Base-by-base conservation (phyloP, 2,113 vertebrate genomes). In the Dicerorhinus sumatrensis region DNA sequence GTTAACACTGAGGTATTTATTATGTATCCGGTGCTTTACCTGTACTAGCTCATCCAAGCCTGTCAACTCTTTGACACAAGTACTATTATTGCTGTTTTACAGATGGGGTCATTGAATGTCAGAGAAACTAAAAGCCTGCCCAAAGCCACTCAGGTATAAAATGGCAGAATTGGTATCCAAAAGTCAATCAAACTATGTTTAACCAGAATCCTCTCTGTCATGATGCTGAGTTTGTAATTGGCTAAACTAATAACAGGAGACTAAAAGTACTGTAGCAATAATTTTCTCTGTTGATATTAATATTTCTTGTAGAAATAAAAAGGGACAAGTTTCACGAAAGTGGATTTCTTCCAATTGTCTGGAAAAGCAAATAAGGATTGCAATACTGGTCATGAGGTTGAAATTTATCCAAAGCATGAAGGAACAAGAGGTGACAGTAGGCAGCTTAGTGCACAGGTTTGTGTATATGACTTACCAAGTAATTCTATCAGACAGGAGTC, bases 401-500 rank as follows among this genome's bases (percentile, higher is more conserved):
- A 48, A 69, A 70, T 46, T 82, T 81, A 70, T 58, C 42, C 29
- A 16, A 91, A 69, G 70, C 36, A 46, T 14, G 31, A 86, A 92
- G 86, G 58, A 85, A 18, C 23, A 85, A 72, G 84, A 89, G 72
- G 65, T 6, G 4, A 54, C 13, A 8, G 56, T 73, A 16, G 69
- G 23, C 31, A 67, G 63, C 20, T 69, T 62, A 58, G n/a, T 39
- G 80, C 13, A 39, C 1, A 21, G 33, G 56, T 20, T 54, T 69
- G 23, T 70, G 27, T 48, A 23, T 51, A 29, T 77, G 90, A 87
- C 69, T 73, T 54, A 76, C 39, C 1, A 13, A 58, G 81, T 92
- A 91, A 96, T 95, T 97, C 86, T 84, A 42, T 95, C 36, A 90
- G 92, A 96, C 63, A 85, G 63, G 76, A 92, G 81, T 84, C 33